Percentiles rank a stretch among this genome's conserved stretches.
phyloP scores from a whole-genome alignment of 2,888 invertebrate genomes.

The Sepioteuthis lessoniana region DNA sequence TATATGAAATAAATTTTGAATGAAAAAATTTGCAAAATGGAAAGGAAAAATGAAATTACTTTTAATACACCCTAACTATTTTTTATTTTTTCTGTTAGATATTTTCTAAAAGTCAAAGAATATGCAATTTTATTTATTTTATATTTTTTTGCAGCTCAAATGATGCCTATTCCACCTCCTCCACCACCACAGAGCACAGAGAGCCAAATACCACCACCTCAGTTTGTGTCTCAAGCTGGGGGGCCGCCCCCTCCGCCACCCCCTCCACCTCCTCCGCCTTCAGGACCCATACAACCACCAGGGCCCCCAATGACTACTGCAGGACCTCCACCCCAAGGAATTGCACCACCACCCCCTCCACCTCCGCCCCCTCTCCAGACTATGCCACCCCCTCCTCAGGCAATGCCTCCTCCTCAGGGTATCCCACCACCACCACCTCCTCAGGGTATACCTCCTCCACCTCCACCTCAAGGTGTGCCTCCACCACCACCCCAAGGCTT shows the following conservation, averaged over 20 bases:
- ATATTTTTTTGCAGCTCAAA: conserved; percentile 43
- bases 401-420: conserved; percentile 48
- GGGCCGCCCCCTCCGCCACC: conserved; percentile 51
- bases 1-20: too few relatives aligned
- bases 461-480: conserved; percentile 39
- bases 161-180: conserved; percentile 50
- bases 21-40: too few relatives aligned
- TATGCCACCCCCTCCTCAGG: conserved; percentile 34
- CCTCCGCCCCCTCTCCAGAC: conserved; percentile 36
- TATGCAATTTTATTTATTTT: too few relatives aligned
- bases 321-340: conserved; percentile 51
- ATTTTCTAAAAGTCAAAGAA: too few relatives aligned
- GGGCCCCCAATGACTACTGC: conserved; percentile 51
- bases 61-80: too few relatives aligned
- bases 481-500: conserved; percentile 48
- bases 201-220: conserved; percentile 45
- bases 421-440: conserved; percentile 48
- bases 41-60: too few relatives aligned
- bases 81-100: too few relatives aligned
- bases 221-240: conserved; percentile 47
- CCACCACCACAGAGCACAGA: conserved; percentile 49
- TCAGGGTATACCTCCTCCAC: conserved; percentile 49
- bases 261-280: conserved; percentile 52
- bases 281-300: conserved; percentile 52
- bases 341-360: conserved; percentile 50